Percentiles rank a stretch among this genome's conserved stretches.
These are phyloP conservation scores for Papilio polytes DNA, from an alignment of 1,140 invertebrate genomes.

Conservation along the genomic window DNA sequence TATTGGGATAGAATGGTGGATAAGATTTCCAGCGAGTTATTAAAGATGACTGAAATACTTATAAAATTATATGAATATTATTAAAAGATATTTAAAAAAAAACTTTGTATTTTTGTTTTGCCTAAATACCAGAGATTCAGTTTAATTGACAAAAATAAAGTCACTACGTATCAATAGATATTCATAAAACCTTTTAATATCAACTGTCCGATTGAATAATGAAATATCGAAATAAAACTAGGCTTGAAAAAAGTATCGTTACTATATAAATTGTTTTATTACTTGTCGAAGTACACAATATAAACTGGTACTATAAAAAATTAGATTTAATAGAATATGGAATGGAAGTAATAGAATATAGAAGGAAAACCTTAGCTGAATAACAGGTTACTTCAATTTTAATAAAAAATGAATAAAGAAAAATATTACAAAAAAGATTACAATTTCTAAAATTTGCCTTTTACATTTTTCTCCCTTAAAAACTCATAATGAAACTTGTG, in stretches of 20 bases:
- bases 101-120: too few relatives aligned
- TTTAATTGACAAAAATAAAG: background rate
- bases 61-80: too few relatives aligned
- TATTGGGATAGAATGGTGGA: background rate
- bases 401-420: background rate
- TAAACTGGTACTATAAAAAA: background rate
- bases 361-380: too few relatives aligned
- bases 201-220: background rate
- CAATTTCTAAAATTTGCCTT: background rate
- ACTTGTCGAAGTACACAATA: background rate
- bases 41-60: background rate
- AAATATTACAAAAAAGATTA: background rate
- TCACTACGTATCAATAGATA: background rate
- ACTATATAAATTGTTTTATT: background rate
- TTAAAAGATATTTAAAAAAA: too few relatives aligned
- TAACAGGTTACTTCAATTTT: background rate
- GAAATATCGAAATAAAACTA: background rate
- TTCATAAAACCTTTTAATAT: background rate
- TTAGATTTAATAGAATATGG: background rate
- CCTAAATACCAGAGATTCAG: background rate
- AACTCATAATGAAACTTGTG: slow-evolving; percentile 3
- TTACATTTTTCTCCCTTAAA: background rate
- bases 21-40: background rate
- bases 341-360: too few relatives aligned
- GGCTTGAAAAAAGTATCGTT: background rate